Conservation (phyloP, 53 echinoderm and acorn worm species). For the Temnopleurus reevesii region DNA sequence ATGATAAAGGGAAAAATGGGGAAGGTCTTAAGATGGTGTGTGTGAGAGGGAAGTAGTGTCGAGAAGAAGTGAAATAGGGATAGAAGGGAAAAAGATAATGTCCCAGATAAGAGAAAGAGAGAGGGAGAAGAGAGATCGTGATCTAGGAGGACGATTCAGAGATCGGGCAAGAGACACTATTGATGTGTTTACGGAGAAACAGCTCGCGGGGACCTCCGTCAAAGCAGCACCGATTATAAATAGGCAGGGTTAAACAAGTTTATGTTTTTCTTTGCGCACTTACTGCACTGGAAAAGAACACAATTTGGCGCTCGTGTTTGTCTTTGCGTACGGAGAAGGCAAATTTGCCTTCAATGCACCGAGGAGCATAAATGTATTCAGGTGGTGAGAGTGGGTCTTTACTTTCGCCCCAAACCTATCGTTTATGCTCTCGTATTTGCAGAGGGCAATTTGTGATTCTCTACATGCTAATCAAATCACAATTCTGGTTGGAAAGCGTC, state of each 20-base stretch:
- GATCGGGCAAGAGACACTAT: background rate
- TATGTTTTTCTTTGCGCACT: conserved; percentile 2
- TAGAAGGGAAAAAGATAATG: no score
- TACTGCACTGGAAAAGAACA: background rate
- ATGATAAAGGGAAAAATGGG: background rate
- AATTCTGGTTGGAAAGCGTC: background rate
- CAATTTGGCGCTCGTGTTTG: background rate
- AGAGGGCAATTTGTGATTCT: background rate
- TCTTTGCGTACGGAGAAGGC: background rate
- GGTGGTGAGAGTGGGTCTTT: background rate
- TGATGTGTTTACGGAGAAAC: conserved; percentile 11
- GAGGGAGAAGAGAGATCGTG: background rate
- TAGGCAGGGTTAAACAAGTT: conserved; percentile 17
- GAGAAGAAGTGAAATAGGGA: background rate
- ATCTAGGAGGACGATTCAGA: background rate
- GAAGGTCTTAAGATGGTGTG: no score
- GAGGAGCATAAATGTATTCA: background rate
- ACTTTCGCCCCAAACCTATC: background rate
- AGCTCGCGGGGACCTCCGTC: background rate
- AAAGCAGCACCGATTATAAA: conserved; percentile 24
- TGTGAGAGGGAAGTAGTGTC: no score
- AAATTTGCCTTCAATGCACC: background rate
- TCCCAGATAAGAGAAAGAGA: background rate
- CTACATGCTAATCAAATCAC: background rate
- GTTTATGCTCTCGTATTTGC: background rate